Evolutionary conservation across 2,888 invertebrate species (phyloP).

Genomic region (Eledona agricola): DNA sequence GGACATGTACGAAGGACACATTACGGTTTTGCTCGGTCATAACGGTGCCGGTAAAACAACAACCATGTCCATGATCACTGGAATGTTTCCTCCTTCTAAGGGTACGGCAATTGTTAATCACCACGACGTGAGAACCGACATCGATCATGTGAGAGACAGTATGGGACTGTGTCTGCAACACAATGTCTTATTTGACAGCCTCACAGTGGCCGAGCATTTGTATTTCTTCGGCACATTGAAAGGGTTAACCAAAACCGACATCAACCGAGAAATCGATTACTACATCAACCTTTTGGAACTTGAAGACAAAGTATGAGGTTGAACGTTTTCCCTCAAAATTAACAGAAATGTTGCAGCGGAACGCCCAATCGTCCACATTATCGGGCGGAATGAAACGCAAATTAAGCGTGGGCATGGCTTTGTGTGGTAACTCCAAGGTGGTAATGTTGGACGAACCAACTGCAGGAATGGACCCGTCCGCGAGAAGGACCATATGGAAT

Average conservation of each 20-base stretch:
- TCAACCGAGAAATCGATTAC: slow-evolving; percentile 34
- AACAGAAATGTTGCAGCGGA: slow-evolving; percentile 38
- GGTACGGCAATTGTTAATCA: slow-evolving; percentile 76
- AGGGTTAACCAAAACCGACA: slow-evolving; percentile 54
- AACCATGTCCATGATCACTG: slow-evolving; percentile 85
- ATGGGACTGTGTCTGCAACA: slow-evolving; percentile 82
- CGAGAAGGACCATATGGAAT: slow-evolving; percentile 80
- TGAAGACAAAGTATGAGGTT: slow-evolving; percentile 38
- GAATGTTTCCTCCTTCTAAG: slow-evolving; percentile 67
- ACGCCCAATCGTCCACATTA: slow-evolving; percentile 65
- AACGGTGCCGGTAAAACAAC: slow-evolving; percentile 92
- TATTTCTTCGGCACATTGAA: slow-evolving; percentile 77
- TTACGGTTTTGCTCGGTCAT: slow-evolving; percentile 79
- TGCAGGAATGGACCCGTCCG: slow-evolving; percentile 84
- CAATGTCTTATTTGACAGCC: slow-evolving; percentile 78
- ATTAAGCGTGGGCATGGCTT: slow-evolving; percentile 74
- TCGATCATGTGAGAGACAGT: slow-evolving; percentile 69
- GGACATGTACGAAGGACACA: slow-evolving; percentile 84
- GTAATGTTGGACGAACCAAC: slow-evolving; percentile 76
- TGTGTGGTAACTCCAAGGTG: slow-evolving; percentile 74
- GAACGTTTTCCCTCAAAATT: too few relatives aligned
- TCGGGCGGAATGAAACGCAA: slow-evolving; percentile 80
- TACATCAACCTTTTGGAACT: slow-evolving; percentile 37
- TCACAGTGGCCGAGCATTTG: slow-evolving; percentile 81
- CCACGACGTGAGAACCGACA: slow-evolving; percentile 69